Evolutionary conservation across 2,888 invertebrate species (phyloP).

Genomic region (Leptothorax acervorum): DNA sequence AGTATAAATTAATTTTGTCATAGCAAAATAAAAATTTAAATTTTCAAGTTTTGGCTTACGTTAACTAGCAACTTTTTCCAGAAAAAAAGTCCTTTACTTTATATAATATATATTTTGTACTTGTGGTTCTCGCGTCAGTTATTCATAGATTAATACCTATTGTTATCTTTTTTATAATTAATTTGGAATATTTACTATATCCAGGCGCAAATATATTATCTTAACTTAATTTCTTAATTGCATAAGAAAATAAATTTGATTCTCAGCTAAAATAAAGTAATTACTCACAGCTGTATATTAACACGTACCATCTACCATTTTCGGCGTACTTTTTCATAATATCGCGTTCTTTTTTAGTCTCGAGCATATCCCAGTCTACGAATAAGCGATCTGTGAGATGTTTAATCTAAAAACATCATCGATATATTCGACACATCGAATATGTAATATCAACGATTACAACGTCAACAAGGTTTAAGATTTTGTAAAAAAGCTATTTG

Average conservation of each 20-base stretch:
- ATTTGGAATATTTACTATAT: no score
- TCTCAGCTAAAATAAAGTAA: background rate
- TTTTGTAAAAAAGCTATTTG: background rate
- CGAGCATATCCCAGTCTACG: slow-evolving; percentile 19
- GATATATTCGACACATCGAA: background rate
- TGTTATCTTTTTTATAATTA: no score
- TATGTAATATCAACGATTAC: background rate
- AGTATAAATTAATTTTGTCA: no score
- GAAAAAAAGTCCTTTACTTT: no score
- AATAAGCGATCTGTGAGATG: slow-evolving; percentile 36
- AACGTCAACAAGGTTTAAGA: background rate
- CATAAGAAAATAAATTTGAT: background rate
- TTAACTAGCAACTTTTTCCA: no score
- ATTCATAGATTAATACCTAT: no score
- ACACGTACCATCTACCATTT: slow-evolving; percentile 7
- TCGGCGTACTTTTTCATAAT: slow-evolving; percentile 32
- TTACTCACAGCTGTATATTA: slow-evolving; percentile 20
- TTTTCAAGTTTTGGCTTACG: no score
- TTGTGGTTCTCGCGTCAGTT: no score
- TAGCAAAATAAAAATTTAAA: no score
- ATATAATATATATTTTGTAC: no score
- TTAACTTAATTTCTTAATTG: background rate
- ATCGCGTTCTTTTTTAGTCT: background rate
- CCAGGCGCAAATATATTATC: background rate
- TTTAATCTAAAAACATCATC: slow-evolving; percentile 35